Evolutionary conservation across 2,113 vertebrate species (phyloP).

Genomic region (Pao palembangensis): DNA sequence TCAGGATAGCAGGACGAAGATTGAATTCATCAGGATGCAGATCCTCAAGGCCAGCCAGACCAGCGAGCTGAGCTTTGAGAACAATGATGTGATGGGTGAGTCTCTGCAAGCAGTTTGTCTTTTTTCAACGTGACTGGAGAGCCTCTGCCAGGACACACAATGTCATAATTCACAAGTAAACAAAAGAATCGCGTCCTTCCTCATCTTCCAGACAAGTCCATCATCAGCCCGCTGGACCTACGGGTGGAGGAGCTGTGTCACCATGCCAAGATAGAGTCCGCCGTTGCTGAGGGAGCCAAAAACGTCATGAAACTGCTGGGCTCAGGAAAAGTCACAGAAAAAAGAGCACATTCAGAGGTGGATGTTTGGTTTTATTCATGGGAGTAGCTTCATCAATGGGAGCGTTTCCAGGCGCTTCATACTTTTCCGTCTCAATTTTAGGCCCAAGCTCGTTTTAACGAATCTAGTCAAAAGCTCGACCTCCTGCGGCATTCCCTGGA

Average conservation of each 20-base stretch:
- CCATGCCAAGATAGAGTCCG: conserved; percentile 97
- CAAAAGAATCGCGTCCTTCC: not conserved
- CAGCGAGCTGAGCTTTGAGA: conserved; percentile 92
- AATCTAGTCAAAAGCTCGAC: conserved; percentile 97
- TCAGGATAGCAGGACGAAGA: conserved; percentile 98
- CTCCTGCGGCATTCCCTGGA: conserved; percentile 95
- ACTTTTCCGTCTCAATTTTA: conserved; percentile 14
- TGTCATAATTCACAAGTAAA: not conserved
- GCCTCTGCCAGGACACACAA: not conserved
- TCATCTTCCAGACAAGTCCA: conserved; percentile 81
- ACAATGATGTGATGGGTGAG: conserved; percentile 82
- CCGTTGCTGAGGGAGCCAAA: conserved; percentile 96
- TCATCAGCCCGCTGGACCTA: conserved; percentile 96
- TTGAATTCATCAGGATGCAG: conserved; percentile 99
- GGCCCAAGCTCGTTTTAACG: conserved; percentile 95
- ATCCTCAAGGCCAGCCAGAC: conserved; percentile 96
- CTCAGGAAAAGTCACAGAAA: conserved; percentile 94
- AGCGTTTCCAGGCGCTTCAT: not conserved
- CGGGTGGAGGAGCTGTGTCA: conserved; percentile 97
- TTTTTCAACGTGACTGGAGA: not conserved
- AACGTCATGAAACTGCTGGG: conserved; percentile 98
- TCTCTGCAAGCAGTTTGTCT: not conserved
- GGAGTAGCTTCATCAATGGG: not conserved
- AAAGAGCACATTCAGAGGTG: conserved; percentile 96
- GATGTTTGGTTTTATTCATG: conserved; percentile 4